Evolutionary conservation across 2,888 invertebrate genomes (phyloP).

Genomic region (Cephus spinipes): DNA sequence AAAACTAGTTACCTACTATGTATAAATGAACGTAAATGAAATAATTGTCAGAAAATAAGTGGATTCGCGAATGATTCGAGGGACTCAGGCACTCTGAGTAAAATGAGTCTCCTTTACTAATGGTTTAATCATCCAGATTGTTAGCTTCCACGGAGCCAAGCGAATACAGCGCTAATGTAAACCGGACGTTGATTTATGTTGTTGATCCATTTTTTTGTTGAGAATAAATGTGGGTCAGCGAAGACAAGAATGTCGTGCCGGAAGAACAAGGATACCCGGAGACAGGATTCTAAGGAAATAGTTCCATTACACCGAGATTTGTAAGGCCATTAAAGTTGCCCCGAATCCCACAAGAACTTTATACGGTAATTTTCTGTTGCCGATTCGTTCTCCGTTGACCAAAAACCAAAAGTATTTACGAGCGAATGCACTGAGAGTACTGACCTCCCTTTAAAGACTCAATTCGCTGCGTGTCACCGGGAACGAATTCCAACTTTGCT

Average conservation of each 20-base stretch:
- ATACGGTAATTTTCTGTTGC: constrained; percentile 27
- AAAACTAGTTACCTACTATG: background rate
- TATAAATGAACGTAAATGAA: constrained; percentile 15
- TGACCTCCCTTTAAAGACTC: background rate
- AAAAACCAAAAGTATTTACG: background rate
- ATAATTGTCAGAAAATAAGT: constrained; percentile 19
- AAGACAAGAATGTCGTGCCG: constrained; percentile 2
- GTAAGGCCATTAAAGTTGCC: constrained; percentile 49
- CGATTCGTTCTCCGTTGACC: background rate
- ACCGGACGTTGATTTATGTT: constrained; percentile 36
- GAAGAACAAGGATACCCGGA: constrained; percentile 12
- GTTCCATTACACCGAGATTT: constrained; percentile 50
- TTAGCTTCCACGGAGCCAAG: background rate
- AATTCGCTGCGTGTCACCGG: background rate
- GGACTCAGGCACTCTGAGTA: background rate
- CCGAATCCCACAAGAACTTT: constrained; percentile 32
- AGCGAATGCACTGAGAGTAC: background rate
- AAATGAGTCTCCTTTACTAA: constrained; percentile 3
- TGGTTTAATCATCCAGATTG: constrained; percentile 11
- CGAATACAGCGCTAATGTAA: constrained; percentile 22
- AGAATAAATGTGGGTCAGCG: constrained; percentile 21
- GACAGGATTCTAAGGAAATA: constrained; percentile 42
- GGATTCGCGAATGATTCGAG: background rate
- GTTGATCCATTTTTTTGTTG: constrained; percentile 15
- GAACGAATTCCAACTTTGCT: background rate